Evolutionary conservation across 1,140 invertebrate species (phyloP), one percentile per base, ranked within the genome.

Genomic region (Caenorhabditis tropicalis): DNA sequence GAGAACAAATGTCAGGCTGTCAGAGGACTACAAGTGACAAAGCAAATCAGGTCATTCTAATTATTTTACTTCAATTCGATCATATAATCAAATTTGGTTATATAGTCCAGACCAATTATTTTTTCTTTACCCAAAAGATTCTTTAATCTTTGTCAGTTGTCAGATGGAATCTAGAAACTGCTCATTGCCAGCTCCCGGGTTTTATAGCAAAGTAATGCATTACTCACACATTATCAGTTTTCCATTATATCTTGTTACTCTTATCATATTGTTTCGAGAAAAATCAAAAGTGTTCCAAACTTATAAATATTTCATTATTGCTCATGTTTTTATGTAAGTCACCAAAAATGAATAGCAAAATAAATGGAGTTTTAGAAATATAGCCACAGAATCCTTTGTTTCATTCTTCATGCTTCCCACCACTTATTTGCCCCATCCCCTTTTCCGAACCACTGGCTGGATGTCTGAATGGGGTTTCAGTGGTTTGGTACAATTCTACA

Each of bases 321-420:
- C n/a, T 51, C 48, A 51, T n/a, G n/a, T n/a, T 10, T 19, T 51
- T 15, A n/a, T n/a, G 48, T 51, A 51, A 51, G 48, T 46, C 16
- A n/a, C n/a, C n/a, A n/a, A n/a, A n/a, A n/a, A n/a, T n/a, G n/a
- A n/a, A n/a, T n/a, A n/a, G n/a, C n/a, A n/a, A n/a, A n/a, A n/a
- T n/a, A n/a, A n/a, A n/a, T n/a, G n/a, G n/a, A n/a, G n/a, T 36
- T 36, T 36, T 19, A 65, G 58, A 65, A 65, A 65, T 16, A 65
- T 65, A 1, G 24, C 24, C 24, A 27, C 58, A 33, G 58, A 65
- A 19, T 33, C 10, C 10, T 65, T 33, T n/a, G 58, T 65, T 6
- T 65, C 58, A 3, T 65, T 65, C 10, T 19, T 65, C 29, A 65
- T 65, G 58, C 58, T 65, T 65, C 58, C 58, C 33, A 36, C 36